Base-by-base conservation (phyloP, 1,140 invertebrate species). In the Hesperophylax magnus region DNA sequence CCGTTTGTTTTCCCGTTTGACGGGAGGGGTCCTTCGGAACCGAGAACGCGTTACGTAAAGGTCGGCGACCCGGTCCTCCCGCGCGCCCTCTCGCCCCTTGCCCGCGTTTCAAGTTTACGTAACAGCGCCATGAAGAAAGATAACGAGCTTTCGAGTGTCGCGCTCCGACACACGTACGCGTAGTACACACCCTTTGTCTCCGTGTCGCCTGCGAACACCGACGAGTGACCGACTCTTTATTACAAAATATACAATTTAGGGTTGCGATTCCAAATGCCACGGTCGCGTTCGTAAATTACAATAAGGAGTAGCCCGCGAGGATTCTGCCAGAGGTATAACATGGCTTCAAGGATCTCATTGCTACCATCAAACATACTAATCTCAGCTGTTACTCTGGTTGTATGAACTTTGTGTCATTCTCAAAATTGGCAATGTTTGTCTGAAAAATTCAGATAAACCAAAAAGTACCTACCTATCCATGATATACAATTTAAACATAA, bases 21-120 rank as follows among this genome's bases (percentile, higher is more conserved):
- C 39, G 39, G 27, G 67, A 71, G 34, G 67, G 67, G 67, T 71
- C 67, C 27, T 47, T 22, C n/a, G 17, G 6, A 4, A n/a, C 5
- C n/a, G 27, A 34, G 17, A 47, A 17, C 67, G 39, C 39, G 67
- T 71, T 71, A 71, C 18, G 67, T 52, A 71, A 71, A 71, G 67
- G 67, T 71, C 67, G 34, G 14, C 67, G 67, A 71, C 67, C 67
- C 61, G 61, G 15, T 14, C 6, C 61, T 17, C 15, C 61, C 61
- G 20, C 15, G 24, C 61, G 20, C 20, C 14, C 7, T 31, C 61
- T 31, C 18, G 20, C 61, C 20, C 15, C 24, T 17, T 24, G 20
- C 61, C 61, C 61, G 11, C 39, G 2, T 65, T 65, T 65, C 61
- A 65, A 65, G 61, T 65, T 65, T 65, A 31, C 61, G 61, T 65